Conservation (phyloP, 2,113 vertebrate species). For the Spheniscus mendiculus region DNA sequence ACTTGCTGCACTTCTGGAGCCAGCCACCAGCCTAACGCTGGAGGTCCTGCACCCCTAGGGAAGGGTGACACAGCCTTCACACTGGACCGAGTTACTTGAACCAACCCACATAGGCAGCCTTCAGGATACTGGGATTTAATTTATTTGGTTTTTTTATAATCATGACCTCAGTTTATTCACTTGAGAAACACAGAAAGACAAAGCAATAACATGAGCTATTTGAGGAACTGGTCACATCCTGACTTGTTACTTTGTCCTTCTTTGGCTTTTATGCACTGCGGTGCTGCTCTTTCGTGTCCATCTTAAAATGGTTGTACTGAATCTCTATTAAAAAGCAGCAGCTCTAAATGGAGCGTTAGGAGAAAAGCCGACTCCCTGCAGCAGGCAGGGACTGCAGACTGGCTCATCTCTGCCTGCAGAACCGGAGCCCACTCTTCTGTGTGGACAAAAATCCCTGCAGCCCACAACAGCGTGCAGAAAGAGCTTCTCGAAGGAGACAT, state of each 20-base stretch:
- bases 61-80: background rate
- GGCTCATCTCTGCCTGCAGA: background rate
- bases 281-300: background rate
- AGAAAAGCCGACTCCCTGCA: background rate
- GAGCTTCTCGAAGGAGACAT: background rate
- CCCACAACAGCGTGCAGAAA: rapidly evolving
- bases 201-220: background rate
- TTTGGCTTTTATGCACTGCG: background rate
- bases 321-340: background rate
- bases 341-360: background rate
- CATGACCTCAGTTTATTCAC: background rate
- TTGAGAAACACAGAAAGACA: background rate
- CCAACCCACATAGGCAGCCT: background rate
- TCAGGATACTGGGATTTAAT: background rate
- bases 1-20: background rate
- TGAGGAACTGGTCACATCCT: background rate
- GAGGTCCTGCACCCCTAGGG: background rate
- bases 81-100: background rate
- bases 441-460: background rate
- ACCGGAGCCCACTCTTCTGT: background rate
- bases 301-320: background rate
- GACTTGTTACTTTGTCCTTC: background rate
- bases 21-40: background rate
- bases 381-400: background rate
- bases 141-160: background rate